A percentile compares a stretch with the other conserved stretches of the same genome.
phyloP scores from a whole-genome alignment of 2,888 invertebrate species.

The Pemphredon lugubris region DNA sequence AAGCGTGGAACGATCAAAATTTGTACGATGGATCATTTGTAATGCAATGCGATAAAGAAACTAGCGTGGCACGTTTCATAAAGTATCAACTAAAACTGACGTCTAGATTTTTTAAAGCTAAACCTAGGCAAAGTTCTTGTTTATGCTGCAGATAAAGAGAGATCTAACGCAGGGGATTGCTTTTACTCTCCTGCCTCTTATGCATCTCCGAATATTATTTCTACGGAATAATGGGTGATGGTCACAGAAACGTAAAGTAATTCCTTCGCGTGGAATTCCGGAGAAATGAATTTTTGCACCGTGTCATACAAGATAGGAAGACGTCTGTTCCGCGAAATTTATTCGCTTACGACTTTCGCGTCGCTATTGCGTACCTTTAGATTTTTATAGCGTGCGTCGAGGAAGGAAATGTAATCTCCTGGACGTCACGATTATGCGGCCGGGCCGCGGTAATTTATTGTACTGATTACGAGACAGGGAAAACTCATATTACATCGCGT shows the following conservation, averaged over 20 bases:
- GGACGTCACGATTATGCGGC: conserved; percentile 46
- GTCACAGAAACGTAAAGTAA: background rate
- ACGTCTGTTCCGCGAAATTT: background rate
- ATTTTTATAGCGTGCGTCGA: conserved; percentile 18
- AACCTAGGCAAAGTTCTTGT: no score
- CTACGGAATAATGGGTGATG: background rate
- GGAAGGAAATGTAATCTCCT: conserved; percentile 29
- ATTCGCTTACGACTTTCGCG: conserved; percentile 13
- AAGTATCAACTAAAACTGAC: no score
- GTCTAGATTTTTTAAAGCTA: no score
- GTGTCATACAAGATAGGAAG: background rate
- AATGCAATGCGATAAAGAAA: no score
- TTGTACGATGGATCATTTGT: no score
- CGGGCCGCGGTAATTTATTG: conserved; percentile 51
- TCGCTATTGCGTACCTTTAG: conserved; percentile 2
- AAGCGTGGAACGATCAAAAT: no score
- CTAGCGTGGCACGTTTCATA: background rate
- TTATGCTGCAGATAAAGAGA: no score
- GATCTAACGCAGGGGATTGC: no score
- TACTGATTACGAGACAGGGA: conserved; percentile 56
- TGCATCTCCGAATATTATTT: background rate
- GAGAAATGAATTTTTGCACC: background rate
- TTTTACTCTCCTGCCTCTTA: no score
- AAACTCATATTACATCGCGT: conserved; percentile 58
- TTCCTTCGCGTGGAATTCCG: background rate